Percentiles rank a stretch among this genome's conserved stretches.
These are phyloP conservation scores for Pleuronectes platessa DNA, from an alignment of 2,113 vertebrate genomes.

Conservation along the genomic window DNA sequence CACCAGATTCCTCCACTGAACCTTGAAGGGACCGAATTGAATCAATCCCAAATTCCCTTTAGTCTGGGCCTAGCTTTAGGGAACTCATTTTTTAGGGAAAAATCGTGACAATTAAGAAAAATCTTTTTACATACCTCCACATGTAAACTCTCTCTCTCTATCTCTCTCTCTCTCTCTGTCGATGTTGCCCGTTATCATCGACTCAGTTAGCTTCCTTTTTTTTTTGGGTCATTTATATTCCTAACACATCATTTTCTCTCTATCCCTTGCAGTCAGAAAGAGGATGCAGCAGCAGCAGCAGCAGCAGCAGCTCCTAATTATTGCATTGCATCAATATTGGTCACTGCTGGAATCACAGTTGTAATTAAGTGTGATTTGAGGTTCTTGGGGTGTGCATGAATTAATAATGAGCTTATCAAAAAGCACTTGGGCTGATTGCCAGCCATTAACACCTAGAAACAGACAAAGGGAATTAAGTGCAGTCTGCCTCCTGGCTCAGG, in stretches of 20 bases:
- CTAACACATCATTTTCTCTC: constrained; percentile 38
- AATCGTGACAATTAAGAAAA: too few species aligned
- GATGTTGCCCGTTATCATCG: constrained; percentile 1
- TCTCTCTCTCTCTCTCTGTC: background rate
- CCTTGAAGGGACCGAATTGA: too few species aligned
- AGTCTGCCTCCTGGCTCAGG: constrained; percentile 51
- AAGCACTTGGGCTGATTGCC: constrained; percentile 78
- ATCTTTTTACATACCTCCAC: constrained; percentile 15
- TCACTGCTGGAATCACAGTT: constrained; percentile 74
- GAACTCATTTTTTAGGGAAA: too few species aligned
- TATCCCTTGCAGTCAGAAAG: constrained; percentile 35
- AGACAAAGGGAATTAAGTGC: constrained; percentile 45
- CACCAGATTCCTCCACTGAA: too few species aligned
- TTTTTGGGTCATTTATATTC: constrained; percentile 51
- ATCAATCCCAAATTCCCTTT: too few species aligned
- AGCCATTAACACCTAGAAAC: constrained; percentile 66
- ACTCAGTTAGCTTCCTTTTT: constrained; percentile 35
- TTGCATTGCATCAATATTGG: constrained; percentile 81
- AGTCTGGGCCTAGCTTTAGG: too few species aligned
- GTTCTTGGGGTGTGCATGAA: constrained; percentile 75
- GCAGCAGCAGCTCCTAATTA: constrained; percentile 66
- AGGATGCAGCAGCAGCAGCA: constrained; percentile 41
- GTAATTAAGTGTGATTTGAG: constrained; percentile 83
- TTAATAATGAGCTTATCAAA: constrained; percentile 83
- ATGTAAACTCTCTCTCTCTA: background rate